Evolutionary conservation across 2,113 vertebrate genomes (phyloP), one percentile per base, ranked within the genome.

Genomic region (Petromus typicus): DNA sequence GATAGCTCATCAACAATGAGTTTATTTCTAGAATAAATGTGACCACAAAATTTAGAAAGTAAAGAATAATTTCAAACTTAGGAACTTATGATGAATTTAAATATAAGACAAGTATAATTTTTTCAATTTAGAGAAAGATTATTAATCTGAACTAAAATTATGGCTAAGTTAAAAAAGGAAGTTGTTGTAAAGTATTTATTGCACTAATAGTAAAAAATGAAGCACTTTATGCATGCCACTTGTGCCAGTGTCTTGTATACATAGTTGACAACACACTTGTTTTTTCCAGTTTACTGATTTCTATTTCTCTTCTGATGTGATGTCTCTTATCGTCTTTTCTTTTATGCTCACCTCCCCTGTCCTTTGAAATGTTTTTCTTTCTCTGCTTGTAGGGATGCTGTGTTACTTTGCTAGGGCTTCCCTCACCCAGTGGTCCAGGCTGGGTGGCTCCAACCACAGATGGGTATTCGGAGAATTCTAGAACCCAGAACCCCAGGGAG

Each of bases 1-100:
- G 7, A n/a, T 3, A 63, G 54, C 59, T 86, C 81, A 27, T 97
- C 95, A 95, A 86, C 37, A 14, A 66, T 75, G 2, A 94, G 40
- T 20, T 96, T 48, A 86, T 96, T 97, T 97, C 87, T 78, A 76
- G 93, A 95, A 20, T 94, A 13, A 96, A 34, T 54, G 0, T 51
- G 27, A 90, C 18, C 13, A 37, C 2, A 23, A 79, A 3, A 2
- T 40, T 43, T 20, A 75, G n/a, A 32, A 89, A 25, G 10, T 32
- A 13, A 22, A 73, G 4, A 7, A 30, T 67, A 40, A 59, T 30
- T 84, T 79, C 1, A 82, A 64, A 66, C 59, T 73, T 51, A 69
- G 30, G 5, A 45, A 64, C 5, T 48, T n/a, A 43, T 63, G 22
- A 69, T 48, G 37, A 75, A 57, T 63, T 80, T 63, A 85, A 56